Evolutionary conservation across 2,113 vertebrate species (phyloP).

Genomic region (Dasyornis broadbenti): DNA sequence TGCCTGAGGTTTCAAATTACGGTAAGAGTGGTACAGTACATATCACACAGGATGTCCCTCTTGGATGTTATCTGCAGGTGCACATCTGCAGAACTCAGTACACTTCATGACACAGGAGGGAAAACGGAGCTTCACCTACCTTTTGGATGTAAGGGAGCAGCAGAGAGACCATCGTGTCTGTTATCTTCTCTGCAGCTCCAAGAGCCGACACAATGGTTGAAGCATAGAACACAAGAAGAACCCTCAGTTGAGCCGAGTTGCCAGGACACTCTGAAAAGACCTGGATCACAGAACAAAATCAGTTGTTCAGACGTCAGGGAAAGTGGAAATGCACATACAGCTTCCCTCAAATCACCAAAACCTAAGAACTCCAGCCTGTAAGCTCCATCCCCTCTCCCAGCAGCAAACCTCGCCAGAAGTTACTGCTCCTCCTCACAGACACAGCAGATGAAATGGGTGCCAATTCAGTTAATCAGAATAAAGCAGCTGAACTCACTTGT

Average conservation of each 20-base stretch:
- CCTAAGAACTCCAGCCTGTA: background rate
- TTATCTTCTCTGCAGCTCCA: constrained; percentile 75
- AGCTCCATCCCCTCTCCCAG: background rate
- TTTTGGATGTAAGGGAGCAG: constrained; percentile 91
- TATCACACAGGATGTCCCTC: background rate
- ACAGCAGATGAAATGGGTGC: background rate
- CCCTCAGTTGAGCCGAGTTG: constrained; percentile 79
- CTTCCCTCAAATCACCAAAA: background rate
- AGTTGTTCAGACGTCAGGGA: background rate
- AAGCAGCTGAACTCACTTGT: background rate
- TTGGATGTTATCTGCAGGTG: background rate
- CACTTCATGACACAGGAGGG: background rate
- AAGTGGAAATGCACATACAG: background rate
- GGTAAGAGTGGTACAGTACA: fast-evolving
- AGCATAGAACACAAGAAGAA: constrained; percentile 91
- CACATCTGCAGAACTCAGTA: background rate
- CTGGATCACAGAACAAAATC: constrained; percentile 55
- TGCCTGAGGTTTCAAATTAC: background rate
- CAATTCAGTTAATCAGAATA: background rate
- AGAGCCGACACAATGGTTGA: constrained; percentile 86
- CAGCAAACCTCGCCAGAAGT: background rate
- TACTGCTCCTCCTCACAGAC: background rate
- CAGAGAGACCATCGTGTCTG: constrained; percentile 82
- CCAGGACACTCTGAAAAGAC: constrained; percentile 75
- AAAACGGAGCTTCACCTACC: constrained; percentile 64